Conservation (phyloP, 2,888 invertebrate genomes). For the Tachina lurida region DNA sequence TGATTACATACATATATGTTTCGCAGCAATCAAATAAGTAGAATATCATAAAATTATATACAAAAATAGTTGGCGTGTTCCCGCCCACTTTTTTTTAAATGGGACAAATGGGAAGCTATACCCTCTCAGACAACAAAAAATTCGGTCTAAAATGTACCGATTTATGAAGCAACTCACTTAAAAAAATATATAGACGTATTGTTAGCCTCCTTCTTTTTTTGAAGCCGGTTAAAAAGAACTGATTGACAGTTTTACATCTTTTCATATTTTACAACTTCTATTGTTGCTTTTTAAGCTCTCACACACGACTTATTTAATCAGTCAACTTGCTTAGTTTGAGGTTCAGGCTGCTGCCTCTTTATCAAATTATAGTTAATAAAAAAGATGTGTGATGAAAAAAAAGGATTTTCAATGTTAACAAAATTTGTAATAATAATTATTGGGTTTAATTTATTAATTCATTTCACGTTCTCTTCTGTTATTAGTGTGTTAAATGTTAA, state of each 20-base stretch:
- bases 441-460: conserved; percentile 42
- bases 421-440: conserved; percentile 48
- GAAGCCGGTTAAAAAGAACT: too few relatives aligned
- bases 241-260: conserved; percentile 34
- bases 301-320: conserved; percentile 45
- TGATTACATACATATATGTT: too few relatives aligned
- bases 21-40: too few relatives aligned
- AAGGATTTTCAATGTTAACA: conserved; percentile 49
- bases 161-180: too few relatives aligned
- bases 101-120: too few relatives aligned
- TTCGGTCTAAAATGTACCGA: too few relatives aligned
- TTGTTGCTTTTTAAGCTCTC: conserved; percentile 38
- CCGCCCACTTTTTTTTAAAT: too few relatives aligned
- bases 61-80: too few relatives aligned
- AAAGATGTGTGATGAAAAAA: conserved; percentile 13
- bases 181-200: too few relatives aligned
- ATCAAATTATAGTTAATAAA: conserved; percentile 52
- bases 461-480: conserved; percentile 62
- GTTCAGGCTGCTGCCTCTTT: neutral
- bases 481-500: conserved; percentile 64
- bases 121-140: too few relatives aligned
- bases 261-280: neutral
- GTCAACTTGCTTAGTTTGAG: neutral
- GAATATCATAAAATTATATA: too few relatives aligned
- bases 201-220: too few relatives aligned